These are phyloP conservation scores for Leptinotarsa rubiginosa DNA, from an alignment of 2,888 invertebrate genomes.

Conservation along the genomic window DNA sequence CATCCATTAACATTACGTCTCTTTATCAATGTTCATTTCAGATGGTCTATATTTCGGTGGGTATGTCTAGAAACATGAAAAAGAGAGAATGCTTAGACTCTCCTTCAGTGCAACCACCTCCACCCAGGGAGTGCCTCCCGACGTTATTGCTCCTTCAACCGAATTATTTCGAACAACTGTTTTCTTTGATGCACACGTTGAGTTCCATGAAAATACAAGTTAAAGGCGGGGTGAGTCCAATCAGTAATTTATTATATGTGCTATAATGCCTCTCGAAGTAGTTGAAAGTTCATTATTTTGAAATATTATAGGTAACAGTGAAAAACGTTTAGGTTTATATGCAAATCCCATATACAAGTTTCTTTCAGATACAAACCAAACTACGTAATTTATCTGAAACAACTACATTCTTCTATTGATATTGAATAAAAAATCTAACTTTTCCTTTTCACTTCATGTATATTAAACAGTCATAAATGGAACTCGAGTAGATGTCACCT, in stretches of 20 bases:
- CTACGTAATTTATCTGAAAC: no score
- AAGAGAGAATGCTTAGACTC: slow-evolving; percentile 81
- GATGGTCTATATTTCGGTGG: slow-evolving; percentile 92
- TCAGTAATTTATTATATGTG: neutral
- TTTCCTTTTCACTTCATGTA: no score
- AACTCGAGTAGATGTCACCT: no score
- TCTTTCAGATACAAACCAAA: no score
- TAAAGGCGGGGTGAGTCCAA: slow-evolving; percentile 73
- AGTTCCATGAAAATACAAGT: slow-evolving; percentile 86
- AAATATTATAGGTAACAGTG: no score
- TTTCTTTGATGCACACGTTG: slow-evolving; percentile 89
- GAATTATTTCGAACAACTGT: slow-evolving; percentile 90
- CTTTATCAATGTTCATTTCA: slow-evolving; percentile 59
- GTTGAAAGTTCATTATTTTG: no score
- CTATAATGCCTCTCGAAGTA: no score
- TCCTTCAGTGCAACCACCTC: slow-evolving; percentile 87
- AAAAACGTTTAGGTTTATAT: no score
- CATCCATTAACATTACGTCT: neutral
- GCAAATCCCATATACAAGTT: no score
- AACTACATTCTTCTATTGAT: no score
- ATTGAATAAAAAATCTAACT: no score
- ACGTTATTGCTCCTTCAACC: slow-evolving; percentile 86
- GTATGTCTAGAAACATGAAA: slow-evolving; percentile 73
- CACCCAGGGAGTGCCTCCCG: slow-evolving; percentile 87
- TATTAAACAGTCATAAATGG: no score